Evolutionary conservation across 2,113 vertebrate species (phyloP).

Genomic region (Cricetomys ansorgei): DNA sequence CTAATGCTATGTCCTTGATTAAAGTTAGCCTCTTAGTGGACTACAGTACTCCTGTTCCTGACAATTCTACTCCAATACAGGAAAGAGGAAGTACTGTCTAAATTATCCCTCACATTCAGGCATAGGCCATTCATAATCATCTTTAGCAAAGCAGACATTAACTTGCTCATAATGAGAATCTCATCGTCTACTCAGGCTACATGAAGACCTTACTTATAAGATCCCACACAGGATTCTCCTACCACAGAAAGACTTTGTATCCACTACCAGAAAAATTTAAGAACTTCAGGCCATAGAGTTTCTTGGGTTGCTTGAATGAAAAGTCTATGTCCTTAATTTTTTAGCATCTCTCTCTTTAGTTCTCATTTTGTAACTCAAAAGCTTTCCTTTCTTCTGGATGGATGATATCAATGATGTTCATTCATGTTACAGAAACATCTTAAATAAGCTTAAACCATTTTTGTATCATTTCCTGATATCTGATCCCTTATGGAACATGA

Average conservation of each 20-base stretch:
- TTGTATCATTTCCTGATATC: not conserved
- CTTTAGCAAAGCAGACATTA: too few species aligned
- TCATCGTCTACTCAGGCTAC: not conserved
- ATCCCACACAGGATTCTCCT: not conserved
- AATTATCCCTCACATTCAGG: too few species aligned
- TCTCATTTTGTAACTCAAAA: not conserved
- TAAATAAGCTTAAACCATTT: not conserved
- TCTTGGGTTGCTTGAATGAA: not conserved
- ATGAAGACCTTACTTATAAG: not conserved
- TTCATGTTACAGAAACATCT: not conserved
- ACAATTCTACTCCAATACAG: too few species aligned
- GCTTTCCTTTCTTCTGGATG: not conserved
- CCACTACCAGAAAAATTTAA: not conserved
- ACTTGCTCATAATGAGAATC: not conserved
- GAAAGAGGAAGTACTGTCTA: too few species aligned
- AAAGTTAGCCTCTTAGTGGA: too few species aligned
- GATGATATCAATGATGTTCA: not conserved
- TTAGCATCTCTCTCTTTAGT: not conserved
- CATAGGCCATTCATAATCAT: too few species aligned
- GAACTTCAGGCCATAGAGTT: not conserved
- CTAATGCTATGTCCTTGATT: too few species aligned
- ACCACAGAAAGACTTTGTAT: accelerated
- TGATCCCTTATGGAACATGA: not conserved
- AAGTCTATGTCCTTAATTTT: not conserved
- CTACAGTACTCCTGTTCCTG: too few species aligned